These are phyloP conservation scores for Scortum barcoo DNA, from an alignment of 2,113 vertebrate species.

Conservation along the genomic window DNA sequence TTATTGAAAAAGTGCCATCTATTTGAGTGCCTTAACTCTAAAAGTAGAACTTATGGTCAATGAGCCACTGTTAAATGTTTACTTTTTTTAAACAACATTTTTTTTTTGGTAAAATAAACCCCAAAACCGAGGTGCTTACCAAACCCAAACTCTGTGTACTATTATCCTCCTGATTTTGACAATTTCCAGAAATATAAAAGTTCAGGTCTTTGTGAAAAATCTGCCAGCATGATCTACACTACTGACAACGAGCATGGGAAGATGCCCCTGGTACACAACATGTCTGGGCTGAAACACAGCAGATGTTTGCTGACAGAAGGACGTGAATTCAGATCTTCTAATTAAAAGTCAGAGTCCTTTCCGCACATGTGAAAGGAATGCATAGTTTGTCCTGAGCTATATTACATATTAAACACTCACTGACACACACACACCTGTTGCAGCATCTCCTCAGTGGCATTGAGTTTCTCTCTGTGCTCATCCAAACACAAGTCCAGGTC, in stretches of 20 bases:
- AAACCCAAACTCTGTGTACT: too few relatives aligned
- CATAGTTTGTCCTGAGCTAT: background rate
- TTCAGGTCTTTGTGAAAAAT: conserved; percentile 5
- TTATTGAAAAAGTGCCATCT: too few relatives aligned
- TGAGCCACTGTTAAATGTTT: too few relatives aligned
- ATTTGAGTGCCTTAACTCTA: too few relatives aligned
- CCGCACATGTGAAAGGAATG: background rate
- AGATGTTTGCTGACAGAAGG: conserved; percentile 6
- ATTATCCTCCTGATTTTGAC: background rate
- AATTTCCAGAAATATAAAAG: background rate
- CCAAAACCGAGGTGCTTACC: too few relatives aligned
- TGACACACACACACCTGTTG: conserved; percentile 89
- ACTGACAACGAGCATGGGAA: background rate
- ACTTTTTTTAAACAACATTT: too few relatives aligned
- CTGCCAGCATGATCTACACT: background rate
- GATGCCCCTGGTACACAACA: background rate
- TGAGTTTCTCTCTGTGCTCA: conserved; percentile 96
- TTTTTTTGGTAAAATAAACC: too few relatives aligned
- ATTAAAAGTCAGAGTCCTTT: background rate
- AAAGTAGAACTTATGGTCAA: too few relatives aligned
- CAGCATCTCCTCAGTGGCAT: conserved; percentile 95
- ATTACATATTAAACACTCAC: background rate
- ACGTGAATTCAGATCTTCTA: conserved; percentile 18
- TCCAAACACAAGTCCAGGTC: conserved; percentile 96
- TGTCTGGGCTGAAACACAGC: background rate